Percentiles rank a stretch among this genome's conserved stretches.
phyloP scores from a whole-genome alignment of 1,140 invertebrate genomes.

The Gryon sp. region DNA sequence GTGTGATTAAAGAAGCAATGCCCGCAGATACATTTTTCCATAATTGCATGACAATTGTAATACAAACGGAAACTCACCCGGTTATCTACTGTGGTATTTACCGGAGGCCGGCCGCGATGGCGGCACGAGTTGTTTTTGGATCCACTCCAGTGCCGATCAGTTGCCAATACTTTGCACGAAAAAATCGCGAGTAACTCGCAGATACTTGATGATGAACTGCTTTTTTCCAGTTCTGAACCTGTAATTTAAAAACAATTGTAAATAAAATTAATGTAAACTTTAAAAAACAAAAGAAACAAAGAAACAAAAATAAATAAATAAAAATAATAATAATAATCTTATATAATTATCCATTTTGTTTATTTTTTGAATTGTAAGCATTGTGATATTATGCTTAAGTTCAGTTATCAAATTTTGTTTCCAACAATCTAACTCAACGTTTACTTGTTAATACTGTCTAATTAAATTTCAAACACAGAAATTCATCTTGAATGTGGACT shows the following conservation, averaged over 20 bases:
- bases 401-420: neutral
- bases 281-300: too few relatives aligned
- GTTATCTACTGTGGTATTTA: conserved; percentile 40
- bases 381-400: neutral
- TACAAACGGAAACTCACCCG: conserved; percentile 21
- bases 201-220: neutral
- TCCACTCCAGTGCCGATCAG: conserved; percentile 56
- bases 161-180: conserved; percentile 32
- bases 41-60: too few relatives aligned
- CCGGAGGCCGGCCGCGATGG: conserved; percentile 48
- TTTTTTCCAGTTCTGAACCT: neutral
- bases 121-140: conserved; percentile 47
- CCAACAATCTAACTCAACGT: neutral
- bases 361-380: too few relatives aligned
- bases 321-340: too few relatives aligned
- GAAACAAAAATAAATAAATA: too few relatives aligned
- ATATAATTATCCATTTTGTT: too few relatives aligned
- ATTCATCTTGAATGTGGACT: neutral
- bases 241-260: too few relatives aligned
- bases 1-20: too few relatives aligned
- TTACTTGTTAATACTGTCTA: conserved; percentile 5
- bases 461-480: conserved; percentile 21
- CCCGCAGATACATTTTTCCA: too few relatives aligned
- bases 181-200: conserved; percentile 20
- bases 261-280: too few relatives aligned